A percentile compares a stretch with the other conserved stretches of the same genome.
Evolutionary conservation across 2,797 vertebrate species (phyloP).

Genomic region (Lepus townsendii): DNA sequence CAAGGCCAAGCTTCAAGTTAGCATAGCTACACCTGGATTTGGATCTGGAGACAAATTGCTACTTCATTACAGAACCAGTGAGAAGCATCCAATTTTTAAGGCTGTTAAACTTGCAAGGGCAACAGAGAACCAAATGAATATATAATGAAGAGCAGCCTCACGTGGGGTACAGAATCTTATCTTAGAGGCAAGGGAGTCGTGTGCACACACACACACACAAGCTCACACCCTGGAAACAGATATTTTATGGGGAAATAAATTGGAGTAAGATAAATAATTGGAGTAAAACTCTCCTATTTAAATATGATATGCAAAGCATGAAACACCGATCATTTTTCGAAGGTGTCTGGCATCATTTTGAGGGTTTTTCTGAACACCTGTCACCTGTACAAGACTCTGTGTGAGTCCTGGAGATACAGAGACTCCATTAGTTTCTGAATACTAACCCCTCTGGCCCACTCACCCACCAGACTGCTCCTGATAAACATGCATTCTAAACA

Average conservation of each 20-base stretch:
- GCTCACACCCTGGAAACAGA: background rate
- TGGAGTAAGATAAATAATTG: background rate
- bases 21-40: conserved; percentile 85
- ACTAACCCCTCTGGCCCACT: background rate
- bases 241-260: background rate
- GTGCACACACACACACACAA: conserved; percentile 40
- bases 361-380: conserved; percentile 15
- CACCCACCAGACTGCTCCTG: background rate
- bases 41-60: conserved; percentile 86
- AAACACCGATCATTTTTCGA: background rate
- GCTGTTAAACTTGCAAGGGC: conserved; percentile 87
- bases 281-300: background rate
- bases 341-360: background rate
- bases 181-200: conserved; percentile 61
- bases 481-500: conserved; percentile 14
- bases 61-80: conserved; percentile 87
- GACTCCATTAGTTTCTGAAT: background rate
- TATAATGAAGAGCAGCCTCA: conserved; percentile 81
- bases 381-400: background rate
- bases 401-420: background rate
- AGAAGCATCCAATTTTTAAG: conserved; percentile 86
- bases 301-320: background rate
- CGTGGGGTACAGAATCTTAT: conserved; percentile 72
- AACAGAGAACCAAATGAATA: conserved; percentile 84
- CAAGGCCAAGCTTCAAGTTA: conserved; percentile 85